phyloP scores from a whole-genome alignment of 2,113 vertebrate genomes.

The Eulemur macaco region DNA sequence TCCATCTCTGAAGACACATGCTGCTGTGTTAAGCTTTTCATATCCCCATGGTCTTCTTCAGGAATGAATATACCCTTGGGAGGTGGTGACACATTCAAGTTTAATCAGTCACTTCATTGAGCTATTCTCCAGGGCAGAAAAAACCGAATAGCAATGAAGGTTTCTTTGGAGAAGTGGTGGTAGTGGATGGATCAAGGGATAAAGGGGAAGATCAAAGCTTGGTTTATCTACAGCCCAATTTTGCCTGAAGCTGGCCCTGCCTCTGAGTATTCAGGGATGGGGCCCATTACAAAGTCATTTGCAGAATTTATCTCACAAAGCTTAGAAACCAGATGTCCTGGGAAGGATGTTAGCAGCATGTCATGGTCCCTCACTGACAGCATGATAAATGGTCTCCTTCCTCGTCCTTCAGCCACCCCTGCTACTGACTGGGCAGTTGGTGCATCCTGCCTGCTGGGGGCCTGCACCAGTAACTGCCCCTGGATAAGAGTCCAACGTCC shows the following conservation, averaged over 20 bases:
- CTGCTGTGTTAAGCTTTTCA: not conserved
- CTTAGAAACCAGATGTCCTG: slow-evolving; percentile 24
- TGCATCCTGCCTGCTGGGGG: not conserved
- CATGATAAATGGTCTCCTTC: not conserved
- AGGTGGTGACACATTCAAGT: not conserved
- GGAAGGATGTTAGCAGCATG: not conserved
- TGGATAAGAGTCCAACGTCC: not conserved
- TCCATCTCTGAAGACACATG: not conserved
- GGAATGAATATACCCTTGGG: not conserved
- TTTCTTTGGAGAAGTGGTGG: not conserved
- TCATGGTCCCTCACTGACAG: not conserved
- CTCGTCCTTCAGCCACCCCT: not conserved
- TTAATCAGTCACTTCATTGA: not conserved
- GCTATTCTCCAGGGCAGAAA: not conserved
- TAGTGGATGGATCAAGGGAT: not conserved
- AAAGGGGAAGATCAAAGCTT: not conserved
- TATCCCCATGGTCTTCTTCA: not conserved
- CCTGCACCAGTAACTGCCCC: not conserved
- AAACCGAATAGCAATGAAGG: not conserved
- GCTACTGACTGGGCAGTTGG: not conserved
- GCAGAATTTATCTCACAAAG: not conserved
- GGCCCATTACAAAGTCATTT: slow-evolving; percentile 17
- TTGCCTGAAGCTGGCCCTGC: not conserved
- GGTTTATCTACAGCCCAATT: not conserved
- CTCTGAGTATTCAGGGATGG: not conserved